These are phyloP conservation scores for Machimus atricapillus DNA, from an alignment of 2,888 invertebrate species.

Conservation along the genomic window DNA sequence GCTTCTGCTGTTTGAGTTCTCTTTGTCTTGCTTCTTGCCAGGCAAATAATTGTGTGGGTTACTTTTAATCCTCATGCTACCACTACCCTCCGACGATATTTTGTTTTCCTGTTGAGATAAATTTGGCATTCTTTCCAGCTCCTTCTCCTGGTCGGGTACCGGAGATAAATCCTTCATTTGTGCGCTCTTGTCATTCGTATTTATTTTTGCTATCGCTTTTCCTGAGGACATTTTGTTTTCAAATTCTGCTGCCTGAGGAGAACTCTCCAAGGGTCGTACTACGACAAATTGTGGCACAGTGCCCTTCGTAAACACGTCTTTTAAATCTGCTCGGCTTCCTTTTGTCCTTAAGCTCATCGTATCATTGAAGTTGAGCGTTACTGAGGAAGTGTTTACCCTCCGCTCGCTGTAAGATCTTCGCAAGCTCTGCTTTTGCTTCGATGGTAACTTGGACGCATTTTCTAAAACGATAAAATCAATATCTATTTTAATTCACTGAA, in stretches of 20 bases:
- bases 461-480: neutral
- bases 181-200: neutral
- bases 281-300: neutral
- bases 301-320: constrained; percentile 67
- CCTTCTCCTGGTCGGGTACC: constrained; percentile 61
- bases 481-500: no score
- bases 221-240: neutral
- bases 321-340: constrained; percentile 68
- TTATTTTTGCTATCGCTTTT: constrained; percentile 4
- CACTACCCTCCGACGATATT: neutral
- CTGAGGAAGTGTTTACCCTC: constrained; percentile 57
- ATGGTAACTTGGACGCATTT: neutral
- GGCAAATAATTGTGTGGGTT: neutral
- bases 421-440: constrained; percentile 48
- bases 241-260: neutral
- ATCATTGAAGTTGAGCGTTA: constrained; percentile 68
- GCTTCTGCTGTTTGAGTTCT: neutral
- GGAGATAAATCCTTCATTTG: constrained; percentile 54
- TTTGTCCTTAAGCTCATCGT: constrained; percentile 82
- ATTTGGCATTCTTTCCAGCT: constrained; percentile 54
- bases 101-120: constrained; percentile 42
- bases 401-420: constrained; percentile 63
- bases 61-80: constrained; percentile 4
- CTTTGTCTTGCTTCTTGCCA: neutral
- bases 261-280: neutral